Percentiles rank a stretch among this genome's conserved stretches.
These are phyloP conservation scores for Temnothorax rugatulus DNA, from an alignment of 2,888 invertebrate species.

Conservation along the genomic window DNA sequence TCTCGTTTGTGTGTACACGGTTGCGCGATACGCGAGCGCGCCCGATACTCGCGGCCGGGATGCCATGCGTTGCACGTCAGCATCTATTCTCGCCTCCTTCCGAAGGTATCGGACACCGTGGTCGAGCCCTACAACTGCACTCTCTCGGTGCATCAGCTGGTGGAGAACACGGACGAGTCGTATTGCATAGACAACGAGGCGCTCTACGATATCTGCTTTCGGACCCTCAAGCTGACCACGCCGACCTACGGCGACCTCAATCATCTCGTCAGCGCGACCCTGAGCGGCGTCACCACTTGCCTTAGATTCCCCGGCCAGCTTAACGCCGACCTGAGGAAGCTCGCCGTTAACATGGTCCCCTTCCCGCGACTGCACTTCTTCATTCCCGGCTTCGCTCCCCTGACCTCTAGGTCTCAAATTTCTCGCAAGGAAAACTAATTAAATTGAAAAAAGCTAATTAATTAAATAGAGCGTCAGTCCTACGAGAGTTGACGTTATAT, in stretches of 20 bases:
- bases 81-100: not conserved
- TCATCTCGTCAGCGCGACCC: constrained; percentile 88
- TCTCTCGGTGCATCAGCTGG: constrained; percentile 89
- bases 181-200: constrained; percentile 90
- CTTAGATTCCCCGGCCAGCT: constrained; percentile 90
- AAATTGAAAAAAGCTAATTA: not conserved
- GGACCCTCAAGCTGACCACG: constrained; percentile 89
- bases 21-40: constrained; percentile 12
- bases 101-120: constrained; percentile 88
- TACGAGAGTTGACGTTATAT: not conserved
- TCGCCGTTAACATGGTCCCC: constrained; percentile 91
- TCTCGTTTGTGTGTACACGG: not conserved
- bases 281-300: constrained; percentile 88
- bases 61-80: not conserved
- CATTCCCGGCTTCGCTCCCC: constrained; percentile 87
- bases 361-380: constrained; percentile 88
- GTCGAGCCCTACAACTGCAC: constrained; percentile 90
- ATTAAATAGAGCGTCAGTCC: not conserved
- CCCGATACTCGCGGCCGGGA: not conserved
- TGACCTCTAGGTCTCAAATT: constrained; percentile 83
- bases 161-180: constrained; percentile 90
- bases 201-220: constrained; percentile 90
- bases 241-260: constrained; percentile 91
- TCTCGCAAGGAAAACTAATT: not conserved
- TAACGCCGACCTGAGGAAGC: constrained; percentile 90